Conservation (phyloP, 92 coral and sea anemone species). For the Epizoanthus scotinus region DNA sequence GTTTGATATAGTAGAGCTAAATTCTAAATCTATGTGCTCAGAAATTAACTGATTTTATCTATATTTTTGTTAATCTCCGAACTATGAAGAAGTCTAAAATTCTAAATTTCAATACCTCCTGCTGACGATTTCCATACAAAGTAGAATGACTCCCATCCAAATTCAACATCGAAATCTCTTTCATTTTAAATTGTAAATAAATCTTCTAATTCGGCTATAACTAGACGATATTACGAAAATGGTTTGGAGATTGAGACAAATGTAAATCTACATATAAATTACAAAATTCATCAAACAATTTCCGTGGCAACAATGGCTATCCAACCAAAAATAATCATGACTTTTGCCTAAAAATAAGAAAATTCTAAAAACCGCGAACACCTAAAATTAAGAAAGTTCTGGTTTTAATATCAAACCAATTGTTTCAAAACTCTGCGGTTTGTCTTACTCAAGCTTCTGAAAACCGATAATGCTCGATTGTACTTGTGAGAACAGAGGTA, state of each 20-base stretch:
- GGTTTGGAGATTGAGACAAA: background rate
- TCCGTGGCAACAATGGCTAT: constrained; percentile 7
- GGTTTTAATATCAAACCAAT: constrained; percentile 35
- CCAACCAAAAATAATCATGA: constrained; percentile 10
- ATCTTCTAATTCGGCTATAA: background rate
- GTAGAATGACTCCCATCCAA: constrained; percentile 9
- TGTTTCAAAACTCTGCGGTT: constrained; percentile 37
- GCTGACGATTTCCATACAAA: background rate
- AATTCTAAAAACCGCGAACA: constrained; percentile 1
- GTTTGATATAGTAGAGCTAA: background rate
- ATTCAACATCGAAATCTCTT: background rate
- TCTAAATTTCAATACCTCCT: constrained; percentile 18
- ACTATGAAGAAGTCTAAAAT: constrained; percentile 18
- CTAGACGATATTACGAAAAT: background rate
- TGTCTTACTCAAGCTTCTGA: constrained; percentile 9
- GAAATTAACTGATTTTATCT: constrained; percentile 37
- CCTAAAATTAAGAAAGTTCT: constrained; percentile 13
- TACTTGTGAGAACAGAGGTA: constrained; percentile 36
- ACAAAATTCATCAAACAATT: constrained; percentile 17
- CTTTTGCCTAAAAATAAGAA: background rate
- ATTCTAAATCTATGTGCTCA: constrained; percentile 24
- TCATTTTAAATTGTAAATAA: constrained; percentile 7
- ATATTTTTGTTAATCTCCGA: constrained; percentile 10
- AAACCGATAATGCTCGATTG: constrained; percentile 28
- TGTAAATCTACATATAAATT: constrained; percentile 22